Evolutionary conservation across 1,140 invertebrate species (phyloP).

Genomic region (Euura saliciscinereae): DNA sequence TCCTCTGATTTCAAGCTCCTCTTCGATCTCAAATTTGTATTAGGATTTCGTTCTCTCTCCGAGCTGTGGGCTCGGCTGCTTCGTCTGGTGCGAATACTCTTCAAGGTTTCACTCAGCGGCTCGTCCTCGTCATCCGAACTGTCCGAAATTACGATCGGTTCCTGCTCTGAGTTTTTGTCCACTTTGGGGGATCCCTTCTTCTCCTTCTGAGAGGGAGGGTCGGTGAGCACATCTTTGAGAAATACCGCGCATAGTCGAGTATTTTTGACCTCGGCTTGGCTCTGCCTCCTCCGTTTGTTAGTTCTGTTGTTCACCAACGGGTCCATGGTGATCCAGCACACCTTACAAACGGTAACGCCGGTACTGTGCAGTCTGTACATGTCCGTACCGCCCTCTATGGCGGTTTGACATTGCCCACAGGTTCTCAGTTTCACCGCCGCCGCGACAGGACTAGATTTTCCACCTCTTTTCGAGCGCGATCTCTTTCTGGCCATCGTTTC

Average conservation of each 20-base stretch:
- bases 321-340: slow-evolving; percentile 45
- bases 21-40: background rate
- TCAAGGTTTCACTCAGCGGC: background rate
- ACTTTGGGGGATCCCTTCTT: slow-evolving; percentile 28
- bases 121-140: background rate
- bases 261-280: slow-evolving; percentile 3
- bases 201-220: background rate
- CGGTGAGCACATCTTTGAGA: slow-evolving; percentile 45
- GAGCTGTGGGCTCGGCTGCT: background rate
- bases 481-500: slow-evolving; percentile 21
- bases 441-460: background rate
- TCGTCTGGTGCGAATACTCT: background rate
- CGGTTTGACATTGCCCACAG: slow-evolving; percentile 40
- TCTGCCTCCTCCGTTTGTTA: slow-evolving; percentile 18
- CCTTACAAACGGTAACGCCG: slow-evolving; percentile 42
- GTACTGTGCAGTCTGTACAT: slow-evolving; percentile 45
- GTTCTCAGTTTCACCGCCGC: slow-evolving; percentile 1
- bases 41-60: background rate
- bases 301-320: slow-evolving; percentile 18
- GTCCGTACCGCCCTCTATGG: slow-evolving; percentile 30
- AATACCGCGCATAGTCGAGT: slow-evolving; percentile 48
- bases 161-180: slow-evolving; percentile 22
- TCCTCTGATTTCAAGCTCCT: slow-evolving; percentile 2
- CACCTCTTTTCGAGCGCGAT: slow-evolving; percentile 11
- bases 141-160: background rate